Evolutionary conservation across 2,797 vertebrate species (phyloP), one percentile per base, ranked within the genome.

Genomic region (Halcyon badia): DNA sequence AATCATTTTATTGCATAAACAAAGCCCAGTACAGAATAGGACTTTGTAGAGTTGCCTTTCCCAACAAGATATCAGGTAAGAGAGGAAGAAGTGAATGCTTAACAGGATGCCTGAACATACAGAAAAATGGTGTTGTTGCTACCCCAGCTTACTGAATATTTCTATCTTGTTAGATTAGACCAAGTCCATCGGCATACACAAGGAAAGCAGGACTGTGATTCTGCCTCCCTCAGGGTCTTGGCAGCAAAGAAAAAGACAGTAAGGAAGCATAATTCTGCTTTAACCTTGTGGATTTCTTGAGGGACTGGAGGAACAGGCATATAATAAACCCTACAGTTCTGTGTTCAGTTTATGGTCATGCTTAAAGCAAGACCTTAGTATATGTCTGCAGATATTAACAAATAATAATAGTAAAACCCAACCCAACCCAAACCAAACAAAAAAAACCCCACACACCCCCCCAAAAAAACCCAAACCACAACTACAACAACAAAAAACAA

Each of bases 161-260:
- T 46, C 39, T 41, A 3, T 33, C 44, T 66, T 51, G 24, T 41
- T 60, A 83, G n/a, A 58, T 26, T 22, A 49, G 41, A 80, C 4
- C 0, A 9, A 76, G 4, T 26, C 54, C 65, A 9, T 31, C 52
- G 25, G 18, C 3, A 1, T 46, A 39, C 5, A 26, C 10, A 35
- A 22, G 17, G 46, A 78, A 75, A 82, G 21, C 26, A 83, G 35
- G 78, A 9, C 25, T 79, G 31, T 0, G 1, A 33, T 64, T 8
- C 44, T 78, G 46, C 31, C 37, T 49, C 35, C 31, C 69, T 66
- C 56, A 83, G 33, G 25, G 16, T 44, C 46, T 7, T 30, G 33
- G 68, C 56, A 87, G 30, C 10, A 48, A 46, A 18, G n/a, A 77
- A 70, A 6, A 49, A 57, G 25, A 75, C 6, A 51, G 14, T 24